Base-by-base conservation (phyloP, 1,140 invertebrate species). In the Grapholita molesta region DNA sequence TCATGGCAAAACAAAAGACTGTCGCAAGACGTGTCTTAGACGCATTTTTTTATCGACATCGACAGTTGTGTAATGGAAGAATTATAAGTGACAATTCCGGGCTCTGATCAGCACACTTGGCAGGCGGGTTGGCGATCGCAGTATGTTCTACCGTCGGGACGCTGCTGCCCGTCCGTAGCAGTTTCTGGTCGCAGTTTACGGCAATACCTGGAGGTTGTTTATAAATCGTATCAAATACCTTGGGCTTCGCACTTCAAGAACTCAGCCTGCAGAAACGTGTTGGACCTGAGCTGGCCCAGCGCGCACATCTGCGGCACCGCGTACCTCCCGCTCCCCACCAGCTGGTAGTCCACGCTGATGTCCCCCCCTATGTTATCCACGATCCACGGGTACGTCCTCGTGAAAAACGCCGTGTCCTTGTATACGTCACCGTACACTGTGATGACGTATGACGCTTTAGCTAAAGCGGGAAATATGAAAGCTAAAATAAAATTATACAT, bases 161-260 rank as follows among this genome's bases (percentile, higher is more conserved):
- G n/a, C n/a, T n/a, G n/a, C n/a, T n/a, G n/a, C n/a, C n/a, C n/a
- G n/a, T n/a, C n/a, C n/a, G n/a, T n/a, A n/a, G n/a, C n/a, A n/a
- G n/a, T n/a, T n/a, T 28, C 2, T 28, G 6, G 28, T 6, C 2
- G 28, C 2, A 3, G 6, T 28, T 28, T 28, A 2, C 28, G 6
- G 6, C 28, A 64, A 6, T 30, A 35, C n/a, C n/a, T n/a, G n/a
- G n/a, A n/a, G n/a, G n/a, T n/a, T n/a, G n/a, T n/a, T n/a, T n/a
- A n/a, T n/a, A n/a, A 6, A 42, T 32, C 3, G 38, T 48, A n/a
- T 23, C 64, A 15, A 69, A 42, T 73, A 83, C 82, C 79, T 73
- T 83, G 76, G 12, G 82, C 82, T 66, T 83, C 82, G 65, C 82
- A 84, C 24, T 80, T 84, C 66, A 84, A 77, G 57, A 74, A 84